Conservation (phyloP, 2,888 invertebrate species). For the Scaptodrosophila latifasciaeformis region DNA sequence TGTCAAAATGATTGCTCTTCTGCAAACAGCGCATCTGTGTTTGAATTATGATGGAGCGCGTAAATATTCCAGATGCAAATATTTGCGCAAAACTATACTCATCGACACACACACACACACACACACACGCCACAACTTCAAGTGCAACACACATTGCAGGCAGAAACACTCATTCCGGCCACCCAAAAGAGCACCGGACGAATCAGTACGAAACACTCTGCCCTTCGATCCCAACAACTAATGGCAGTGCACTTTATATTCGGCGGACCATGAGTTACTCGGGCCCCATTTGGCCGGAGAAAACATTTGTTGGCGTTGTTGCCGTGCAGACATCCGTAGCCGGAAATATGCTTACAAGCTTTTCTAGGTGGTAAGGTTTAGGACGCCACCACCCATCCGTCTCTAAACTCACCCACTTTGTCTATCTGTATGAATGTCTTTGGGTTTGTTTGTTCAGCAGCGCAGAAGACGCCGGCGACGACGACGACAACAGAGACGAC, state of each 20-base stretch:
- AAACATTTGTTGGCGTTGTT: conserved; percentile 44
- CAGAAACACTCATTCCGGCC: too few species aligned
- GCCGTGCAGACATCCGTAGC: conserved; percentile 56
- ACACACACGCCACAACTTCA: conserved; percentile 44
- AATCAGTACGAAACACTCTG: conserved; percentile 16
- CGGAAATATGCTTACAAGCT: conserved; percentile 65
- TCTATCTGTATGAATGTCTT: too few species aligned
- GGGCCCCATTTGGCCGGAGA: conserved; percentile 51
- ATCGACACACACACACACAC: conserved; percentile 37
- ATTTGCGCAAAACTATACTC: conserved; percentile 73
- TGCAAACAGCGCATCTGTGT: conserved; percentile 74
- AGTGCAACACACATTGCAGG: conserved; percentile 59
- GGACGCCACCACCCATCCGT: conserved; percentile 34
- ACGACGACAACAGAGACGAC: conserved; percentile 20
- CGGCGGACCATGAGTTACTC: conserved; percentile 31
- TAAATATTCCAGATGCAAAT: conserved; percentile 75
- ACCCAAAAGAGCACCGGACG: conserved; percentile 14
- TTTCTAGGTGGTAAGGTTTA: conserved; percentile 39
- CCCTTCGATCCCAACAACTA: conserved; percentile 15
- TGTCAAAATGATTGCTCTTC: conserved; percentile 75
- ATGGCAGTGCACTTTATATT: conserved; percentile 48
- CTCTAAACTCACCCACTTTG: too few species aligned
- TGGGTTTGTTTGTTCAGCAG: conserved; percentile 31
- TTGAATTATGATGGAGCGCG: conserved; percentile 74
- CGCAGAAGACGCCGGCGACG: conserved; percentile 34